These are phyloP conservation scores for Mastomys natalensis DNA, from an alignment of 2,113 vertebrate species.

Conservation along the genomic window DNA sequence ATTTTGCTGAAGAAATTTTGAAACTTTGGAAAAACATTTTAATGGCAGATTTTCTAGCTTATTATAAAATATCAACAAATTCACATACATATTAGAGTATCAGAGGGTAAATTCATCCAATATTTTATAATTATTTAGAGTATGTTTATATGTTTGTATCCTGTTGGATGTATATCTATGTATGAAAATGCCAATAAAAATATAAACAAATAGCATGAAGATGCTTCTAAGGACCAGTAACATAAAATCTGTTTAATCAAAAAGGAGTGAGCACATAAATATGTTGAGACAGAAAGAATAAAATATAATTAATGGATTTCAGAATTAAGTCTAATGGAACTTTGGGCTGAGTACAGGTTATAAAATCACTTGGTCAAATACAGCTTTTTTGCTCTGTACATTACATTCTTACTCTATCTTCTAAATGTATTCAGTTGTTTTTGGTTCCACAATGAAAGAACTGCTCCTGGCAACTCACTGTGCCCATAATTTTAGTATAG, in stretches of 20 bases:
- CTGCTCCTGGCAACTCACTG: not conserved
- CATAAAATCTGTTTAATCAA: not conserved
- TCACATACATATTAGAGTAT: not conserved
- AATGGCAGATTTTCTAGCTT: not conserved
- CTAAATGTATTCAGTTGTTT: not conserved
- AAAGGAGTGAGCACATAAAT: constrained; percentile 10
- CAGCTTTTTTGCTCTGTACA: not conserved
- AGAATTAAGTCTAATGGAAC: not conserved
- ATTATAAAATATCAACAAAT: not conserved
- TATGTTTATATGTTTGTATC: not conserved
- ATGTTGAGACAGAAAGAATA: not conserved
- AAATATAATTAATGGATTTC: not conserved
- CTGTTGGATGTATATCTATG: not conserved
- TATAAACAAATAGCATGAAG: not conserved
- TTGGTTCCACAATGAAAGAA: not conserved
- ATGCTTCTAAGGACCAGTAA: not conserved
- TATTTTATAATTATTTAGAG: constrained; percentile 8
- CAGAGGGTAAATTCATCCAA: not conserved
- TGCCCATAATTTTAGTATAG: not conserved
- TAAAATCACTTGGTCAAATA: not conserved
- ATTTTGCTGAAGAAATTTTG: constrained; percentile 13
- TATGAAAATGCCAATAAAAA: not conserved
- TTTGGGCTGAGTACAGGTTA: not conserved
- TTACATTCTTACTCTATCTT: not conserved
- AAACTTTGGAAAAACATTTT: not conserved